A percentile compares a stretch with the other conserved stretches of the same genome.
phyloP scores from a whole-genome alignment of 30 jellyfish, hydroid and myxozoan species.

The Hydractinia echinata region DNA sequence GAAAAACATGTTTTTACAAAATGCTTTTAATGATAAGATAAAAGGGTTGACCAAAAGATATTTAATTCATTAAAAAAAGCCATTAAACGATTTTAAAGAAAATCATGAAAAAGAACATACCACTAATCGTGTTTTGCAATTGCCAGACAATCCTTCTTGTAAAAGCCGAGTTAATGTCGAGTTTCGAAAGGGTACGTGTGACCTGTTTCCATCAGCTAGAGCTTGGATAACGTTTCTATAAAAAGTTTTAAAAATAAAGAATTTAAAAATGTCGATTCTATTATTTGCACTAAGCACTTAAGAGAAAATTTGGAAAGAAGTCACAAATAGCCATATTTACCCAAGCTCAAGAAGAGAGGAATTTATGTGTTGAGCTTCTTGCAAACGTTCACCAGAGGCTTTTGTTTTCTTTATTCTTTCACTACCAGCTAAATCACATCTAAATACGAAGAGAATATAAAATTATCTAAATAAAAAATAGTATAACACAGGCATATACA shows the following conservation, averaged over 20 bases:
- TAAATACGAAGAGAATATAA: background rate
- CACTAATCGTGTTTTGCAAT: slow-evolving; percentile 92
- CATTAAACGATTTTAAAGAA: background rate
- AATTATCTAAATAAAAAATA: background rate
- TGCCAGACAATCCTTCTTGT: slow-evolving; percentile 96
- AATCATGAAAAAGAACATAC: slow-evolving; percentile 39
- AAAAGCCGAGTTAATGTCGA: slow-evolving; percentile 88
- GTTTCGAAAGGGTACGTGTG: slow-evolving; percentile 93
- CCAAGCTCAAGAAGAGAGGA: slow-evolving; percentile 86
- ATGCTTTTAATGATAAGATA: background rate
- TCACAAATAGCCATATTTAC: slow-evolving; percentile 28
- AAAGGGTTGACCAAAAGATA: slow-evolving; percentile 4
- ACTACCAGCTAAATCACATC: slow-evolving; percentile 96
- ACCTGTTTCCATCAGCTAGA: slow-evolving; percentile 89
- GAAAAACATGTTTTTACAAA: background rate
- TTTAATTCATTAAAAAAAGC: background rate
- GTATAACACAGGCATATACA: background rate
- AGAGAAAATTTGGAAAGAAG: background rate
- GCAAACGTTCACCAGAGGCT: slow-evolving; percentile 85
- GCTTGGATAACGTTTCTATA: slow-evolving; percentile 94
- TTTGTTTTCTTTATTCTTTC: slow-evolving; percentile 84
- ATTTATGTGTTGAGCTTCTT: slow-evolving; percentile 89
- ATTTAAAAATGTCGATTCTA: background rate
- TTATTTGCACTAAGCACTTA: background rate
- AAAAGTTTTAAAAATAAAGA: background rate